These are phyloP conservation scores for Hestina assimilis DNA, from an alignment of 1,140 invertebrate species.

Conservation along the genomic window DNA sequence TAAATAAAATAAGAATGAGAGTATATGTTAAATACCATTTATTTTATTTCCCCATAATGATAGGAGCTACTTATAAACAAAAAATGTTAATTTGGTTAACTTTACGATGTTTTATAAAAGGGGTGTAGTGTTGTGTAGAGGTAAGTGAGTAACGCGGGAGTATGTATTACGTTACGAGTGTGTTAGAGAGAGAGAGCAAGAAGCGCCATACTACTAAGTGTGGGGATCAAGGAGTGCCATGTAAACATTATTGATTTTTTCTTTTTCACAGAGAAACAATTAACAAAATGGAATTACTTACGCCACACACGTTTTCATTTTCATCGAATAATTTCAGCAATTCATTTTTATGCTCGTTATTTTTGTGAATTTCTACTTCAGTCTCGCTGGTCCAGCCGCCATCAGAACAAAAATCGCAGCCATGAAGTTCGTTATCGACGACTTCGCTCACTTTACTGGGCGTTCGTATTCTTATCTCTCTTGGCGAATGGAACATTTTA, in stretches of 20 bases:
- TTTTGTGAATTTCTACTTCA: constrained; percentile 45
- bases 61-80: background rate
- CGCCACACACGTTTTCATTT: constrained; percentile 3
- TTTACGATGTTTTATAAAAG: background rate
- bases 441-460: background rate
- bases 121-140: too few relatives aligned
- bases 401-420: constrained; percentile 38
- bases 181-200: too few relatives aligned
- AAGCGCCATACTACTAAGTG: too few relatives aligned
- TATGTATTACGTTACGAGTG: too few relatives aligned
- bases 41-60: too few relatives aligned
- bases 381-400: constrained; percentile 43
- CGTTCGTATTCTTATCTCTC: constrained; percentile 1
- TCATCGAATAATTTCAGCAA: background rate
- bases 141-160: too few relatives aligned
- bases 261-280: background rate
- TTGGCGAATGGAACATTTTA: constrained; percentile 30
- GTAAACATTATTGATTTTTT: background rate
- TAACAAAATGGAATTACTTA: constrained; percentile 8
- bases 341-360: background rate
- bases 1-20: too few relatives aligned
- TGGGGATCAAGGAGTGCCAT: too few relatives aligned
- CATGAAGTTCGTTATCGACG: background rate
- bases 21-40: too few relatives aligned
- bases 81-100: background rate